Base-by-base conservation (phyloP, 2,113 vertebrate genomes). In the Erythrocercus mccallii region DNA sequence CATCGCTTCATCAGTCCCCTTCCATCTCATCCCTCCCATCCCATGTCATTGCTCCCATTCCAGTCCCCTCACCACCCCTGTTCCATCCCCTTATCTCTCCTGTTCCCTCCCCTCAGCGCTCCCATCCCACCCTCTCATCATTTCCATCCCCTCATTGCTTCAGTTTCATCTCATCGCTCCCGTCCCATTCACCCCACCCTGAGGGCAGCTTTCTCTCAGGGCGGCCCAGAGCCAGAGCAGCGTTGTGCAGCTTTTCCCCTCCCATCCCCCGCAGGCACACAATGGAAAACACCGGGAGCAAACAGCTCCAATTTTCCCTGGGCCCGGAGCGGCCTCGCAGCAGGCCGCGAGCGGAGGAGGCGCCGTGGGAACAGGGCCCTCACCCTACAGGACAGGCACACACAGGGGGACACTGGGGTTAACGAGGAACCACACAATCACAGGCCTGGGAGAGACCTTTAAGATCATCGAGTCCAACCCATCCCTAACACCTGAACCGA, bases 161-260 rank as follows among this genome's bases (percentile, higher is more conserved):
- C 30, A 24, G 4, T 38, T 28, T 25, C 37, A 10, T 17, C n/a
- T n/a, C 15, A 40, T 40, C 38, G 12, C 38, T 40, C 38, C 38
- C 38, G 12, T 68, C 45, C 15, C 51, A 12, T 13, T 4, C 65
- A 1, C 22, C 30, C 28, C 6, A 4, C 23, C 6, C 33, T 1
- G 22, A 12, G 28, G 27, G 61, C 44, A 71, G 71, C 4, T 45
- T 33, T 3, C 45, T 19, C 37, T 3, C 15, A 24, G 44, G 30
- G 57, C 44, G 68, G 66, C 5, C 18, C 20, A 2, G 17, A 38
- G 65, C 4, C 82, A n/a, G 21, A 25, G 57, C 38, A 64, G 27
- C 0, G 0, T 31, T 24, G 53, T 2, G 16, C 5, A 0, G 33
- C 54, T 27, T 21, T 38, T 45, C 48, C 30, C 44, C 27, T 58